phyloP scores from a whole-genome alignment of 2,797 vertebrate genomes.

The Sardinella longiceps region DNA sequence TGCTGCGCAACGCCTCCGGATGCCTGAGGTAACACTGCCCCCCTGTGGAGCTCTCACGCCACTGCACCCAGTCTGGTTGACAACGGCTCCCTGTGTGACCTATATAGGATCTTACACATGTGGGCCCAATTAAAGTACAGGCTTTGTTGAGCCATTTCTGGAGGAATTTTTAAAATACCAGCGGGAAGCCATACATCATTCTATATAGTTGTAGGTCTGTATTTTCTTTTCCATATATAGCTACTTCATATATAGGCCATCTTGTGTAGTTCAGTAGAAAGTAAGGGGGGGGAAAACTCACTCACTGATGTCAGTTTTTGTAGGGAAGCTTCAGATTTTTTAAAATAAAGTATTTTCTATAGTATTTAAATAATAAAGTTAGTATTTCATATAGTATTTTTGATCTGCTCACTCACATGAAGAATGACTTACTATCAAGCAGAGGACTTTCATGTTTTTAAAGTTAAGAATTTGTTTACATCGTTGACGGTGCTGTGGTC shows the following conservation, averaged over 20 bases:
- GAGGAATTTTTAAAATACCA: slow-evolving; percentile 15
- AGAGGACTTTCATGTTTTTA: not conserved
- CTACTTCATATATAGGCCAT: not conserved
- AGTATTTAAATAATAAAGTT: not conserved
- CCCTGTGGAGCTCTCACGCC: slow-evolving; percentile 50
- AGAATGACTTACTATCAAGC: not conserved
- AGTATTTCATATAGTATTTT: not conserved
- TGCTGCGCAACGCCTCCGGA: slow-evolving; percentile 93
- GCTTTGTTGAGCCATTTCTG: not conserved
- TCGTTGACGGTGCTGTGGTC: too few species aligned
- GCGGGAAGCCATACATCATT: not conserved
- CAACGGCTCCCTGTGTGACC: not conserved
- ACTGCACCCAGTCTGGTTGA: slow-evolving; percentile 40
- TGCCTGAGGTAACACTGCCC: slow-evolving; percentile 86
- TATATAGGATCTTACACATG: not conserved
- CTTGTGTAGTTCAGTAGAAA: not conserved
- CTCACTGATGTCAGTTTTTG: not conserved
- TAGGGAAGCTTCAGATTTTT: not conserved
- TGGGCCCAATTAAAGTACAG: slow-evolving; percentile 10
- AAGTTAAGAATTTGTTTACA: not conserved
- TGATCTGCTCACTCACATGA: not conserved
- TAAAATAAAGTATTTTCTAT: not conserved
- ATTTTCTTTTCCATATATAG: not conserved
- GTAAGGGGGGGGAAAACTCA: not conserved
- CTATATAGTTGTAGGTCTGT: not conserved